Conservation (phyloP, 2,797 vertebrate genomes). For the Hemitrygon akajei region DNA sequence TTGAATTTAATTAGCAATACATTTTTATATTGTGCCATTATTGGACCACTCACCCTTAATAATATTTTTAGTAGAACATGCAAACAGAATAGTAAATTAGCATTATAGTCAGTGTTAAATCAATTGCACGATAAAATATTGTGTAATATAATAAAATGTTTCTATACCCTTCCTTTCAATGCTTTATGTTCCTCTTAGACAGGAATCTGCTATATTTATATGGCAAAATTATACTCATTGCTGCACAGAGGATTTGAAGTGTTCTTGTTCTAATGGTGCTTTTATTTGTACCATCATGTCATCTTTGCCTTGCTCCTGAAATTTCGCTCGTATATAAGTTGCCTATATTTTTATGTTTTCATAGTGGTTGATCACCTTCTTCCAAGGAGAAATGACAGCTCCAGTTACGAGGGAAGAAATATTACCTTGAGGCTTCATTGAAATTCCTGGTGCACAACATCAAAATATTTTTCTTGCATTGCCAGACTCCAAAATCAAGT, state of each 20-base stretch:
- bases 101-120: neutral
- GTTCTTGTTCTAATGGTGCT: neutral
- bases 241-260: neutral
- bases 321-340: neutral
- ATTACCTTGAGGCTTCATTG: neutral
- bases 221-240: neutral
- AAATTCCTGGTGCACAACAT: neutral
- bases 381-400: slow-evolving; percentile 1
- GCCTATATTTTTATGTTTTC: neutral
- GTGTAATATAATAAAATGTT: neutral
- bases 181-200: neutral
- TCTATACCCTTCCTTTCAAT: neutral
- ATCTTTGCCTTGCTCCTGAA: neutral
- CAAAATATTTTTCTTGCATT: neutral
- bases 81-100: neutral
- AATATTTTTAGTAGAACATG: slow-evolving; percentile 3
- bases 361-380: neutral
- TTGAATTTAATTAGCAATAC: slow-evolving; percentile 17
- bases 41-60: neutral
- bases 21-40: neutral
- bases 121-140: neutral
- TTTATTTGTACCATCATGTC: neutral
- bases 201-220: neutral
- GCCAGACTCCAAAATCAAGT: slow-evolving; percentile 27
- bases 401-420: neutral